These are phyloP conservation scores for Andrena camellia DNA, from an alignment of 2,888 invertebrate genomes.

Conservation along the genomic window DNA sequence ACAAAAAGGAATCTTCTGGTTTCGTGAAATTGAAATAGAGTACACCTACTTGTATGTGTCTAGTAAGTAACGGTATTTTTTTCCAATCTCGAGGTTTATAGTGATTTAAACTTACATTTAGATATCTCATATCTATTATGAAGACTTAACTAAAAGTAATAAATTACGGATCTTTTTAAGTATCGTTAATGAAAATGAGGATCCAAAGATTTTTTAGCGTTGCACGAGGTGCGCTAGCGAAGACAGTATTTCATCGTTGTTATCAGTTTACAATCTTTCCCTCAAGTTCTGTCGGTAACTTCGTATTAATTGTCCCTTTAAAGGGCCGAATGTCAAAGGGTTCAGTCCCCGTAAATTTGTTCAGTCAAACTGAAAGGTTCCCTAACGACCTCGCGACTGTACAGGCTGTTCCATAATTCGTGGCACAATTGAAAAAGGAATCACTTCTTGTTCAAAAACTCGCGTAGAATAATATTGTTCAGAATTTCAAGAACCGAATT, in stretches of 20 bases:
- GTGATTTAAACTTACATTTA: conserved; percentile 35
- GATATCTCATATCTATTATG: conserved; percentile 38
- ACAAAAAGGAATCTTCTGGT: conserved; percentile 3
- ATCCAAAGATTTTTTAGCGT: conserved; percentile 9
- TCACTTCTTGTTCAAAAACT: conserved; percentile 2
- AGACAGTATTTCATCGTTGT: conserved; percentile 15
- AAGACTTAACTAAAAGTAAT: conserved; percentile 34
- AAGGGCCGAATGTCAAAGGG: not conserved
- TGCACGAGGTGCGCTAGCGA: not conserved
- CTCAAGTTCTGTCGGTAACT: not conserved
- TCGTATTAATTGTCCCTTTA: not conserved
- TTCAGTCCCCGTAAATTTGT: not conserved
- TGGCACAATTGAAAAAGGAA: not conserved
- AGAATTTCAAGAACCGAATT: not conserved
- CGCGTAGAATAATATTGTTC: not conserved
- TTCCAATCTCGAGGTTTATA: conserved; percentile 25
- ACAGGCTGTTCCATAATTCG: conserved; percentile 6
- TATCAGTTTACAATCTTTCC: not conserved
- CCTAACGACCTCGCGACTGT: conserved; percentile 9
- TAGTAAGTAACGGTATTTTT: conserved; percentile 16
- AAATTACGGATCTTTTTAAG: conserved; percentile 12
- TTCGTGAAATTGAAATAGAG: conserved; percentile 7
- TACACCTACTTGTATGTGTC: conserved; percentile 12
- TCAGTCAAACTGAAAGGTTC: conserved; percentile 3
- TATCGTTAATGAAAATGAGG: conserved; percentile 9